Percentiles rank a stretch among this genome's conserved stretches.
These are phyloP conservation scores for Indicator indicator DNA, from an alignment of 2,113 vertebrate genomes.

Conservation along the genomic window DNA sequence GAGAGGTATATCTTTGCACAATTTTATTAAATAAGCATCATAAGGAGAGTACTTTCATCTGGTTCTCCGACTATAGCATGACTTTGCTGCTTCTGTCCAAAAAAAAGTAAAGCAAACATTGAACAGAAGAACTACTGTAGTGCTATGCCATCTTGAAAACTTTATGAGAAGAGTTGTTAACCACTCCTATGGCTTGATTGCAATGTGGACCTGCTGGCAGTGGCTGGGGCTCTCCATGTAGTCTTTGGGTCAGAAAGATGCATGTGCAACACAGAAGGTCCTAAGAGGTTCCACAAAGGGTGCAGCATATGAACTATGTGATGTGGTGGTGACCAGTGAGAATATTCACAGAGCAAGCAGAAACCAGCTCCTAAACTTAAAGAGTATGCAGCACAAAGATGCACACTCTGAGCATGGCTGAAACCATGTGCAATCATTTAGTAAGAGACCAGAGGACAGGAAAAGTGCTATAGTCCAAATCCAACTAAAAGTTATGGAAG, in stretches of 20 bases:
- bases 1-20: neutral
- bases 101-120: neutral
- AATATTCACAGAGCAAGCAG: neutral
- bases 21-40: neutral
- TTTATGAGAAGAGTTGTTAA: neutral
- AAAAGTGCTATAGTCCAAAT: neutral
- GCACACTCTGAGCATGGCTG: neutral
- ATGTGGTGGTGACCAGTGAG: neutral
- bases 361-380: neutral
- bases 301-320: neutral
- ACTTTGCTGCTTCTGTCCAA: neutral
- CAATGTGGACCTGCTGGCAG: neutral
- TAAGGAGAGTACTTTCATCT: neutral
- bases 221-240: accelerated
- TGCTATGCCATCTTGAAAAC: neutral
- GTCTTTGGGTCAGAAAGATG: neutral
- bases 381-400: neutral
- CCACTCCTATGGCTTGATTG: accelerated
- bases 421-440: neutral
- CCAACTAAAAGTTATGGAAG: neutral
- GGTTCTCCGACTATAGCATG: neutral
- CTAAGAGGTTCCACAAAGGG: neutral
- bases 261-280: neutral
- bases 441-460: neutral
- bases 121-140: neutral